phyloP scores from a whole-genome alignment of 2,888 invertebrate species.

The Lepidocyrtoides sp. region DNA sequence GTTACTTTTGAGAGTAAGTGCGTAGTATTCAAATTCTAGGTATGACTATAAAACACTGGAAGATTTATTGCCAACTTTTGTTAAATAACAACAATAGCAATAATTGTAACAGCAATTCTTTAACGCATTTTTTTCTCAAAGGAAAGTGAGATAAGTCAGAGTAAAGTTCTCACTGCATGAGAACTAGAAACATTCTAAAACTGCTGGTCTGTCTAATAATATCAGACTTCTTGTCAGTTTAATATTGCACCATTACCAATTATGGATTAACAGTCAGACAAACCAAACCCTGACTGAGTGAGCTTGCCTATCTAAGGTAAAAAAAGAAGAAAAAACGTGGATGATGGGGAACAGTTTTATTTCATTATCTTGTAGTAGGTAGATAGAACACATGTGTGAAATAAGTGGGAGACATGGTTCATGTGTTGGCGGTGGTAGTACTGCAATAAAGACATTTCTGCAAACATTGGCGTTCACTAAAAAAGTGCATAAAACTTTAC shows the following conservation, averaged over 20 bases:
- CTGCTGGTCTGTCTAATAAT: not conserved
- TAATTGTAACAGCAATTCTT: not conserved
- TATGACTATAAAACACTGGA: constrained; percentile 23
- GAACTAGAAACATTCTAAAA: constrained; percentile 16
- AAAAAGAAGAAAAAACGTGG: not conserved
- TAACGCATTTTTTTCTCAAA: not conserved
- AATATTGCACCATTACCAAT: constrained; percentile 1
- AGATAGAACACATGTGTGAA: not conserved
- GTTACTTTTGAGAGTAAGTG: not conserved
- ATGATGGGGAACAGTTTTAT: not conserved
- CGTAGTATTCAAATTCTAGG: not conserved
- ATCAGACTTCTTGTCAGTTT: not conserved
- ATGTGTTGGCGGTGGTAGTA: not conserved
- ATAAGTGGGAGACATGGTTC: not conserved
- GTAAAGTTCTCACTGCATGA: constrained; percentile 18
- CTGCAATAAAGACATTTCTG: not conserved
- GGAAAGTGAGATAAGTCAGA: constrained; percentile 27
- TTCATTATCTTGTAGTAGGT: not conserved
- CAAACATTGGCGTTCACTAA: not conserved
- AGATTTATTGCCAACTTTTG: constrained; percentile 34
- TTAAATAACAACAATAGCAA: constrained; percentile 5
- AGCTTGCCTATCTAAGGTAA: constrained; percentile 48
- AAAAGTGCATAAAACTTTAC: constrained; percentile 34
- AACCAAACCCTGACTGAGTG: not conserved
- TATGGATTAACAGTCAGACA: constrained; percentile 9